A percentile compares a stretch with the other conserved stretches of the same genome.
These are phyloP conservation scores for Patella ulyssiponensis DNA, from an alignment of 2,888 invertebrate species.

Conservation along the genomic window DNA sequence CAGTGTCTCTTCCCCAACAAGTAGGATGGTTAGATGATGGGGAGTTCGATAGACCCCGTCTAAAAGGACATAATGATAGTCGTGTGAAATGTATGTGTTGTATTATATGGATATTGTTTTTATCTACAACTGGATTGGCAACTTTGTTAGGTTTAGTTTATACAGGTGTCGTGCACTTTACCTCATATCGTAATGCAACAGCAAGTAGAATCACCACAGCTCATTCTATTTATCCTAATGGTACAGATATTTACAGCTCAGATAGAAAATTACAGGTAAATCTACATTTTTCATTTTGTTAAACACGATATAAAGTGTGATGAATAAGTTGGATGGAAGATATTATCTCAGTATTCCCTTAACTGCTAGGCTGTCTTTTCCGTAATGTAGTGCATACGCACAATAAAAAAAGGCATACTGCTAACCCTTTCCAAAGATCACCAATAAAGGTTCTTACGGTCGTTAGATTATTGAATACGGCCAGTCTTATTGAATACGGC, in stretches of 20 bases:
- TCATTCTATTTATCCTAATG: constrained; percentile 6
- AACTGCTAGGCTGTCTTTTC: too few relatives aligned
- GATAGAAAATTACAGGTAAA: constrained; percentile 12
- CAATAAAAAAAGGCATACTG: too few relatives aligned
- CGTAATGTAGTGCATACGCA: too few relatives aligned
- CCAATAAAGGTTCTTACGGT: too few relatives aligned
- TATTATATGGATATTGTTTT: constrained; percentile 11
- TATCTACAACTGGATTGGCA: background rate
- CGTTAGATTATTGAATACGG: too few relatives aligned
- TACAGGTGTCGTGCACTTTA: background rate
- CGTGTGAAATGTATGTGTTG: constrained; percentile 10
- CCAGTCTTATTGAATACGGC: too few relatives aligned
- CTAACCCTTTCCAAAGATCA: too few relatives aligned
- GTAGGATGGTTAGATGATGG: background rate
- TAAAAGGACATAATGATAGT: constrained; percentile 7
- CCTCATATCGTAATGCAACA: background rate
- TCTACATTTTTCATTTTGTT: background rate
- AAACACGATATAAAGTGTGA: too few relatives aligned
- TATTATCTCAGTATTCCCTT: too few relatives aligned
- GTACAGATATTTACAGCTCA: background rate
- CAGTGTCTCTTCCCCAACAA: background rate
- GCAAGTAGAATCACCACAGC: background rate
- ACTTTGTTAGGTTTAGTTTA: background rate
- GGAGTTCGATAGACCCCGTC: background rate
- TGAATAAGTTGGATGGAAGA: too few relatives aligned